phyloP scores from a whole-genome alignment of 2,113 vertebrate species.

The Neodon shergylaensis region DNA sequence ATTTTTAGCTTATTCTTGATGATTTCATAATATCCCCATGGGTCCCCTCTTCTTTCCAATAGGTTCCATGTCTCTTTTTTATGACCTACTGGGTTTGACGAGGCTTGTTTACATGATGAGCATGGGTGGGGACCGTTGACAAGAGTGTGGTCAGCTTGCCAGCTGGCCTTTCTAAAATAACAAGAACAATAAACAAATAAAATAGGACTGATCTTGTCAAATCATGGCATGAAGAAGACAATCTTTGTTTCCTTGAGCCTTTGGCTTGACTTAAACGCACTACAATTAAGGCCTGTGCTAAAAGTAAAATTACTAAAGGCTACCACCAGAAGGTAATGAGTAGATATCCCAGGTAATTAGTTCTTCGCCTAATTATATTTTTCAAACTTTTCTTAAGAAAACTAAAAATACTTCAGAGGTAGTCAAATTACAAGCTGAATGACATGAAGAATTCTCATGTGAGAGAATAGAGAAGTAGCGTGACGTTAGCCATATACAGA shows the following conservation, averaged over 20 bases:
- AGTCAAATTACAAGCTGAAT: conserved; percentile 65
- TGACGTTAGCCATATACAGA: not conserved
- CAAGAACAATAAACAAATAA: not conserved
- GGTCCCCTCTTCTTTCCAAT: not conserved
- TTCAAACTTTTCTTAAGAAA: conserved; percentile 66
- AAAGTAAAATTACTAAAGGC: conserved; percentile 62
- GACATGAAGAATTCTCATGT: conserved; percentile 32
- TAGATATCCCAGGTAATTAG: conserved; percentile 63
- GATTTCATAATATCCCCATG: not conserved
- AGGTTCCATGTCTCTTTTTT: not conserved
- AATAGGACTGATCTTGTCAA: not conserved
- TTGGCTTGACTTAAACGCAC: conserved; percentile 48
- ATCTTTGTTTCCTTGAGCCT: conserved; percentile 57
- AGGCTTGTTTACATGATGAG: not conserved
- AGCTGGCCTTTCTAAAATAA: not conserved
- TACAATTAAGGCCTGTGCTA: conserved; percentile 45
- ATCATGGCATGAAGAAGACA: conserved; percentile 38
- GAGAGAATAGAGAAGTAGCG: conserved; percentile 30
- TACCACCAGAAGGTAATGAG: conserved; percentile 70
- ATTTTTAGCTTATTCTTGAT: not conserved
- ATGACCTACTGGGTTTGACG: not conserved
- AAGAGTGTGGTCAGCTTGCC: not conserved
- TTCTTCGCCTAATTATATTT: conserved; percentile 72
- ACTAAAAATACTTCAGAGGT: conserved; percentile 62
- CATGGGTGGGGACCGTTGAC: too few relatives aligned